phyloP scores from a whole-genome alignment of 2,113 vertebrate species.

The Columba livia region DNA sequence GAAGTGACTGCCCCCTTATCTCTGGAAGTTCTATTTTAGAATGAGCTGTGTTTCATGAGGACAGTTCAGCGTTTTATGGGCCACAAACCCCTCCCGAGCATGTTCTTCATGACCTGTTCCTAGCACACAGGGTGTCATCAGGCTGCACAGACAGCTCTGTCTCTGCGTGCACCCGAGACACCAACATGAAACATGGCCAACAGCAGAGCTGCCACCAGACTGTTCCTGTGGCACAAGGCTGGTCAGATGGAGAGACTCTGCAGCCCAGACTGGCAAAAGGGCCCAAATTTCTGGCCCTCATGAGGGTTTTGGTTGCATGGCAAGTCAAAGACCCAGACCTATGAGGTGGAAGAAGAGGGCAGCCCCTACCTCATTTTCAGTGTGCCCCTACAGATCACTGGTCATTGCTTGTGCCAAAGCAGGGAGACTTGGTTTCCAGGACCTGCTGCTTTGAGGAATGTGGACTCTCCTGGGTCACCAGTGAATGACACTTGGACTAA shows the following conservation, averaged over 20 bases:
- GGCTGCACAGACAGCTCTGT: neutral
- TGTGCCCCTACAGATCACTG: rapidly evolving
- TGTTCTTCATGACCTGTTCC: rapidly evolving
- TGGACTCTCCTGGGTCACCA: neutral
- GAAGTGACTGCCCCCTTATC: neutral
- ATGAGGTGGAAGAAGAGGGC: neutral
- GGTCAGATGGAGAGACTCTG: neutral
- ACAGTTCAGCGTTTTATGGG: neutral
- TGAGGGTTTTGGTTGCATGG: neutral
- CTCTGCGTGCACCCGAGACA: rapidly evolving
- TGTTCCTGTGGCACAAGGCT: neutral
- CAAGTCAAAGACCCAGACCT: neutral
- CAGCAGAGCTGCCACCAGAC: neutral
- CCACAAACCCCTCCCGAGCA: neutral
- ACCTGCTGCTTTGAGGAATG: neutral
- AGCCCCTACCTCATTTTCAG: neutral
- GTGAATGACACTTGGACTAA: neutral
- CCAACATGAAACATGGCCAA: neutral
- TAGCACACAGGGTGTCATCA: neutral
- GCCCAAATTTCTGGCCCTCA: neutral
- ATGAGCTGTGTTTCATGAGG: rapidly evolving
- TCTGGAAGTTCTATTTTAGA: neutral
- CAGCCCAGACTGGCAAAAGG: neutral
- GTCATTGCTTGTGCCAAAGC: rapidly evolving
- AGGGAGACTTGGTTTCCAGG: neutral